A percentile compares a stretch with the other conserved stretches of the same genome.
Conservation (phyloP, 2,888 invertebrate genomes). For the Bruchidius siliquastri region DNA sequence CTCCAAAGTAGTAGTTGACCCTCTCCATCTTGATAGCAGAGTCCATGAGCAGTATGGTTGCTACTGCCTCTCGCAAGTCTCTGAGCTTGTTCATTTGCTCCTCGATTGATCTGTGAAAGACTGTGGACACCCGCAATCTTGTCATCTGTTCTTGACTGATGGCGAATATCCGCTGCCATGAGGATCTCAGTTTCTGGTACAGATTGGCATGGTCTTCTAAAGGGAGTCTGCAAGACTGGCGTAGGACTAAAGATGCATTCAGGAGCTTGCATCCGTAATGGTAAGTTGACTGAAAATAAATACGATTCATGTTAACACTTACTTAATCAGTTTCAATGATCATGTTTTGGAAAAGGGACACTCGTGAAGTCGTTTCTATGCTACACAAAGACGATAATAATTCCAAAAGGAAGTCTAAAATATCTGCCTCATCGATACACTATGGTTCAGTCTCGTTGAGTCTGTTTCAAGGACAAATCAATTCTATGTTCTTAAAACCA, state of each 20-base stretch:
- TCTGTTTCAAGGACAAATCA: too few species aligned
- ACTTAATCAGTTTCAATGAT: too few species aligned
- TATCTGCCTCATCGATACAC: too few species aligned
- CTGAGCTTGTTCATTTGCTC: constrained; percentile 60
- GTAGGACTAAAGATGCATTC: constrained; percentile 66
- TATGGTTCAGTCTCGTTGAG: too few species aligned
- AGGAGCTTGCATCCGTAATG: constrained; percentile 77
- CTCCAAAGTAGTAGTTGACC: constrained; percentile 54
- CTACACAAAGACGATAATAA: too few species aligned
- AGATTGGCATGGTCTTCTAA: constrained; percentile 55
- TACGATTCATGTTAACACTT: too few species aligned
- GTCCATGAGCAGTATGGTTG: constrained; percentile 47
- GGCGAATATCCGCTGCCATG: constrained; percentile 65
- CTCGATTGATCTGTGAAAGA: constrained; percentile 64
- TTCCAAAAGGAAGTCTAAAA: too few species aligned
- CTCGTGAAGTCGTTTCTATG: too few species aligned
- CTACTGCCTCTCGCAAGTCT: constrained; percentile 57
- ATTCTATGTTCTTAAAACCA: too few species aligned
- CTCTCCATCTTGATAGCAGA: constrained; percentile 44
- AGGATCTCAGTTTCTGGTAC: constrained; percentile 56
- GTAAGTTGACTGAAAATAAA: constrained; percentile 62
- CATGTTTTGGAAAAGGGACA: too few species aligned
- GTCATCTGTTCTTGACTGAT: constrained; percentile 74
- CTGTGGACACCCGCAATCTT: constrained; percentile 67
- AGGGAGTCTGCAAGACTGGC: constrained; percentile 66